phyloP scores from a whole-genome alignment of 2,888 invertebrate genomes.

The Lydus trimaculatus region DNA sequence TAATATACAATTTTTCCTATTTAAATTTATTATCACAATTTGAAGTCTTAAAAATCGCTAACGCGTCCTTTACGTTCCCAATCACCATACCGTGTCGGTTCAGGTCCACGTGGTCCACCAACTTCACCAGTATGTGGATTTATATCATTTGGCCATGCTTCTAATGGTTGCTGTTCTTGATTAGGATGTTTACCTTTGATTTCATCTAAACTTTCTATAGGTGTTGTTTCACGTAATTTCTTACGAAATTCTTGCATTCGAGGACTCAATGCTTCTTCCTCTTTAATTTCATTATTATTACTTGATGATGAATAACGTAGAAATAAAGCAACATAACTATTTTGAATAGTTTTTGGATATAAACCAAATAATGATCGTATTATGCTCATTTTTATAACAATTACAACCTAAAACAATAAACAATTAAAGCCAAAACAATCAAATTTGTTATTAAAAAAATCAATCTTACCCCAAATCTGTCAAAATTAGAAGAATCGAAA shows the following conservation, averaged over 20 bases:
- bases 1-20: no score
- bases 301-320: neutral
- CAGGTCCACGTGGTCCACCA: constrained; percentile 95
- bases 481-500: no score
- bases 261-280: constrained; percentile 59
- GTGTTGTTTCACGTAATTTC: constrained; percentile 72
- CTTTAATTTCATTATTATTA: neutral
- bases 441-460: no score
- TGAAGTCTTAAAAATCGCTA: constrained; percentile 81
- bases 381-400: no score
- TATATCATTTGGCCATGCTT: constrained; percentile 83
- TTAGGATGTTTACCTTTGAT: constrained; percentile 74
- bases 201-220: constrained; percentile 79
- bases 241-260: constrained; percentile 75
- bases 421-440: no score
- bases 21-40: neutral
- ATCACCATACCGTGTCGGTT: constrained; percentile 98
- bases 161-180: constrained; percentile 83
- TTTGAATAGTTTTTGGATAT: neutral
- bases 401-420: no score
- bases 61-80: constrained; percentile 99
- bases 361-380: neutral
- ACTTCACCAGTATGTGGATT: constrained; percentile 96
- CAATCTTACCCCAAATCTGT: no score
- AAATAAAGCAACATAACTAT: neutral